phyloP scores from a whole-genome alignment of 2,113 vertebrate species.

The Stigmatopora nigra region DNA sequence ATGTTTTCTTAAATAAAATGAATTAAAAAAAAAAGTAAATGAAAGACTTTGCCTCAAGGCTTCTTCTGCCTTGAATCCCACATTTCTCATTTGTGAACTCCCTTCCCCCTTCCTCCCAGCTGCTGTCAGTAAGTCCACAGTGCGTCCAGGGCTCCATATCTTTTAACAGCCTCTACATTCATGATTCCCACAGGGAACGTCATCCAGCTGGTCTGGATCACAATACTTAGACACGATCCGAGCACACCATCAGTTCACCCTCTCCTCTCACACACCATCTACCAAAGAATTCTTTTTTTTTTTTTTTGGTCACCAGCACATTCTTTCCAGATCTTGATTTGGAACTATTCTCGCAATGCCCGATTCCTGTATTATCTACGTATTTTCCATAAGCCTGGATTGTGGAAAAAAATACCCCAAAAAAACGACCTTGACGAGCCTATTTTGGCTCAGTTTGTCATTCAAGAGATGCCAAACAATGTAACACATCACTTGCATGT shows the following conservation, averaged over 20 bases:
- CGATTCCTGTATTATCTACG: neutral
- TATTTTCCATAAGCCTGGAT: slow-evolving; percentile 1
- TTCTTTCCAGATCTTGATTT: slow-evolving; percentile 3
- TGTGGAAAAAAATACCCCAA: slow-evolving; percentile 33
- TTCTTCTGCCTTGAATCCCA: slow-evolving; percentile 56
- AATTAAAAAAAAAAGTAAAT: slow-evolving; percentile 6
- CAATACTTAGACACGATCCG: slow-evolving; percentile 52
- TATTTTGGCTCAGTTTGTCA: slow-evolving; percentile 56
- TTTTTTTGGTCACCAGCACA: slow-evolving; percentile 22
- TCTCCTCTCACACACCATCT: slow-evolving; percentile 40
- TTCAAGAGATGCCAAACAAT: slow-evolving; percentile 36
- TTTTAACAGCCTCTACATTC: slow-evolving; percentile 81
- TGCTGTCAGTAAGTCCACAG: slow-evolving; percentile 78
- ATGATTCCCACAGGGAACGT: slow-evolving; percentile 72
- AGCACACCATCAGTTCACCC: slow-evolving; percentile 57
- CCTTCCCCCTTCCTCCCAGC: slow-evolving; percentile 69
- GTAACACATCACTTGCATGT: neutral
- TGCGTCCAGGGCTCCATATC: slow-evolving; percentile 73
- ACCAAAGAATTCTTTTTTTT: slow-evolving; percentile 38
- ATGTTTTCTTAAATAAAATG: neutral
- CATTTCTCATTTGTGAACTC: slow-evolving; percentile 28
- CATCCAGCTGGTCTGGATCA: slow-evolving; percentile 77
- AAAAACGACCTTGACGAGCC: slow-evolving; percentile 49
- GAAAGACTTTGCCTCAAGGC: slow-evolving; percentile 28
- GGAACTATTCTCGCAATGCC: slow-evolving; percentile 8